phyloP scores from a whole-genome alignment of 2,797 vertebrate genomes.

The Psittacula derbiana region DNA sequence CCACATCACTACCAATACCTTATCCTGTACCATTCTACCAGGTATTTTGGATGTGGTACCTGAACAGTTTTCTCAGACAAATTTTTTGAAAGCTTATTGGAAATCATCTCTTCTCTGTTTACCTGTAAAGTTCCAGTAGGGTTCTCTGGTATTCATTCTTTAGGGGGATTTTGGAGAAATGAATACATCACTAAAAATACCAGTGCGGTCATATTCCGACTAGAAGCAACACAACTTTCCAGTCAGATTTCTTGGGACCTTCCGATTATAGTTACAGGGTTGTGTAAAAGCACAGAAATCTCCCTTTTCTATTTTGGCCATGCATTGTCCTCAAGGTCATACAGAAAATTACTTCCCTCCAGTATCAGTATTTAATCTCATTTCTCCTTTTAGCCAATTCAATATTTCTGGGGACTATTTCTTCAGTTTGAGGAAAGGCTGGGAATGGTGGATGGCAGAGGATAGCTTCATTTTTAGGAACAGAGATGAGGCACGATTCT shows the following conservation, averaged over 20 bases:
- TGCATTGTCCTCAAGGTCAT: background rate
- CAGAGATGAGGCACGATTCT: background rate
- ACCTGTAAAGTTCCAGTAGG: background rate
- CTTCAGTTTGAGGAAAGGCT: background rate
- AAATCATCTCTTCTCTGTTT: background rate
- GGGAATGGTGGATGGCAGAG: background rate
- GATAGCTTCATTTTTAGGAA: background rate
- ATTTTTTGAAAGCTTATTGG: background rate
- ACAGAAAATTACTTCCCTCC: background rate
- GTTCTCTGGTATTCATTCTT: background rate
- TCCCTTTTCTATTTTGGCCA: background rate
- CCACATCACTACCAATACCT: background rate
- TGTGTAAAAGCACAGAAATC: conserved; percentile 40
- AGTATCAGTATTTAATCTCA: background rate
- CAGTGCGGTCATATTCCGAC: background rate
- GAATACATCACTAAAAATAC: background rate
- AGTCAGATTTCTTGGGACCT: background rate
- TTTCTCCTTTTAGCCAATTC: background rate
- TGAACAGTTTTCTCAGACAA: background rate
- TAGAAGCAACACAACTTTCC: background rate
- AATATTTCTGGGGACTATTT: background rate
- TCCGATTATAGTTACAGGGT: background rate
- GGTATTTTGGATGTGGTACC: background rate
- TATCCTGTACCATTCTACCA: background rate
- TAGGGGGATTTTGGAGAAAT: background rate